phyloP scores from a whole-genome alignment of 30 jellyfish, hydroid and myxozoan species.

The Aurelia aurita region DNA sequence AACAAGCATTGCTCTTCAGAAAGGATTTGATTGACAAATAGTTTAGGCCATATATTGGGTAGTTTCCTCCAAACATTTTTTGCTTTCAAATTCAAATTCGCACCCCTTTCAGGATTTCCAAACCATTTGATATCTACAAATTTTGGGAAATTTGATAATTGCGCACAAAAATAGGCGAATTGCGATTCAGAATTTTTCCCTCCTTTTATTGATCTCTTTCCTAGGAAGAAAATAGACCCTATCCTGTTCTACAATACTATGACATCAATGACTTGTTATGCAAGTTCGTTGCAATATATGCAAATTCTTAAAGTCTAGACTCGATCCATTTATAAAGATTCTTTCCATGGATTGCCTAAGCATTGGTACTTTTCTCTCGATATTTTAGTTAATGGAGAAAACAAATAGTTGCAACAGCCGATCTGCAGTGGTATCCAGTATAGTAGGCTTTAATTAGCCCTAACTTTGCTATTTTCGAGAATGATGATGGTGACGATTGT shows the following conservation, averaged over 20 bases:
- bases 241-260: constrained; percentile 17
- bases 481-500: no score
- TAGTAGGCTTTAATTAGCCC: no score
- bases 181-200: constrained; percentile 9
- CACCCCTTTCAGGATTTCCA: constrained; percentile 21
- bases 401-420: no score
- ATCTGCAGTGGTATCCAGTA: no score
- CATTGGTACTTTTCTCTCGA: no score
- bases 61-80: constrained; percentile 27
- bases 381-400: no score
- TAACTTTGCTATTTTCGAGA: no score
- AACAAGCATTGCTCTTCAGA: not conserved
- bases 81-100: constrained; percentile 3
- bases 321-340: not conserved
- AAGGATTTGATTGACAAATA: not conserved
- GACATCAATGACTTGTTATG: not conserved
- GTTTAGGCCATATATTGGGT: constrained; percentile 15
- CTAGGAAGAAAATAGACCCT: constrained; percentile 14
- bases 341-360: no score
- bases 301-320: not conserved
- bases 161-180: constrained; percentile 28
- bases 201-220: constrained; percentile 13
- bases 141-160: constrained; percentile 16
- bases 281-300: not conserved
- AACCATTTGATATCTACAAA: constrained; percentile 7